Conservation (phyloP, 2,113 vertebrate genomes). For the Chunga burmeisteri region DNA sequence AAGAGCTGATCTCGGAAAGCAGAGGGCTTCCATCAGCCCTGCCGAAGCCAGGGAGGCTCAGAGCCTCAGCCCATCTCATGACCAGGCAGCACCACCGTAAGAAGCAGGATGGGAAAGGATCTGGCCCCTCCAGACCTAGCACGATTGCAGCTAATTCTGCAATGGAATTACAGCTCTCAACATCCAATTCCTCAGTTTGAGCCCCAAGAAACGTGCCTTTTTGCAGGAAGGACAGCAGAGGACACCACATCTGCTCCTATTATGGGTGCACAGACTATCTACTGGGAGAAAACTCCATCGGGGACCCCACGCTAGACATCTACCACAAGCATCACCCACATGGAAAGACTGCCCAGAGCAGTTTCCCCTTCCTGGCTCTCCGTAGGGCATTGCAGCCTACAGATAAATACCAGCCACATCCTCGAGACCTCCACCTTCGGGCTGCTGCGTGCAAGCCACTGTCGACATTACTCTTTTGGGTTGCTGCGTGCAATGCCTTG, state of each 20-base stretch:
- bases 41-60: accelerated
- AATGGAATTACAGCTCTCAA: neutral
- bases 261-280: no score
- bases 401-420: neutral
- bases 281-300: neutral
- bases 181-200: accelerated
- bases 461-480: neutral
- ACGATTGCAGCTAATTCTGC: neutral
- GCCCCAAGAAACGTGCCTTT: neutral
- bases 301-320: accelerated
- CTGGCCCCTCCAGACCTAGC: neutral
- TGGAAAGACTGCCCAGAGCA: neutral
- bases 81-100: neutral
- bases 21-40: neutral
- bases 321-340: neutral
- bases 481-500: neutral
- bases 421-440: neutral
- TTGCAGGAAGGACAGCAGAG: neutral
- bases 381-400: accelerated
- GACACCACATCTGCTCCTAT: neutral
- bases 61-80: accelerated
- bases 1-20: neutral
- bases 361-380: neutral
- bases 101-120: neutral
- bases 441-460: neutral